A percentile compares a stretch with the other conserved stretches of the same genome.
Conservation (phyloP, 2,888 invertebrate genomes). For the Ypsolopha scabrella region DNA sequence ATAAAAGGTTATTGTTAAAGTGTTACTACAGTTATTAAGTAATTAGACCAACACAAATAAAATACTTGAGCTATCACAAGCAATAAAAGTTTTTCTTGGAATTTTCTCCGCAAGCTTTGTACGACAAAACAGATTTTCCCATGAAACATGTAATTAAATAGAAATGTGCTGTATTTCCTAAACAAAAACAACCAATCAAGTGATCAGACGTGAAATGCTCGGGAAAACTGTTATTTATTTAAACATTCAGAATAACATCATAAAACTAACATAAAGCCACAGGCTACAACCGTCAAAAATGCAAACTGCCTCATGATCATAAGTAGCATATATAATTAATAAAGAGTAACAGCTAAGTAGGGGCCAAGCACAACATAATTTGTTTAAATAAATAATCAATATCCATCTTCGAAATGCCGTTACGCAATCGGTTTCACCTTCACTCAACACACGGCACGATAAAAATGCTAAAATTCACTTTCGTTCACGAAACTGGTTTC, state of each 20-base stretch:
- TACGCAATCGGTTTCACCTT: conserved; percentile 59
- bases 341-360: too few relatives aligned
- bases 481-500: conserved; percentile 49
- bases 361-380: conserved; percentile 15
- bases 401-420: conserved; percentile 27
- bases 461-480: conserved; percentile 58
- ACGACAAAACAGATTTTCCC: conserved; percentile 17
- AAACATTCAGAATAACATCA: too few relatives aligned
- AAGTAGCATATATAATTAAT: too few relatives aligned
- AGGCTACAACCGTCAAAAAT: conserved; percentile 16
- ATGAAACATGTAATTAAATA: conserved; percentile 21
- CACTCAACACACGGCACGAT: conserved; percentile 40
- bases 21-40: too few relatives aligned
- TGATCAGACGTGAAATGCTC: too few relatives aligned
- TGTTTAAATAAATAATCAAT: conserved; percentile 26
- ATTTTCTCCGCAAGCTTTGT: conserved; percentile 22
- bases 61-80: too few relatives aligned
- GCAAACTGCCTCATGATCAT: not conserved
- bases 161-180: conserved; percentile 20
- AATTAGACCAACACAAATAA: too few relatives aligned
- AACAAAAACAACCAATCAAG: conserved; percentile 13
- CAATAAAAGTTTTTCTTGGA: conserved; percentile 28
- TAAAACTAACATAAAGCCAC: conserved; percentile 1
- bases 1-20: too few relatives aligned
- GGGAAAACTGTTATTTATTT: too few relatives aligned